A percentile compares a stretch with the other conserved stretches of the same genome.
Evolutionary conservation across 2,888 invertebrate species (phyloP).

Genomic region (Thecophora atra): DNA sequence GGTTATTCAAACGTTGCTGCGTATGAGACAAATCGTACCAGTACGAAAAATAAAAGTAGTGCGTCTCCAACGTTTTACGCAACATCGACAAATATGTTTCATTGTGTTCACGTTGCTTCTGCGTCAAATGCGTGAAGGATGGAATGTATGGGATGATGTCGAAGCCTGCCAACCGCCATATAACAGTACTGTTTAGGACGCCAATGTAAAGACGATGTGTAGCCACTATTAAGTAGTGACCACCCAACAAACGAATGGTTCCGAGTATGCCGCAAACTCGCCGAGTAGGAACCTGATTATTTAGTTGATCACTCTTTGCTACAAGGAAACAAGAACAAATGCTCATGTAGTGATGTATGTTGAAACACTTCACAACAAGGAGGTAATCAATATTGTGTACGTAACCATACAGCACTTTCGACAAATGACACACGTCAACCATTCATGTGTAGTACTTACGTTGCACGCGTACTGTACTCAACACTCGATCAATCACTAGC

Average conservation of each 20-base stretch:
- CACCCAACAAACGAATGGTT: slow-evolving; percentile 82
- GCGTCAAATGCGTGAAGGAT: slow-evolving; percentile 84
- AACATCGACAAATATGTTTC: slow-evolving; percentile 86
- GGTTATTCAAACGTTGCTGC: slow-evolving; percentile 85
- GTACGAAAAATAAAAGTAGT: slow-evolving; percentile 93
- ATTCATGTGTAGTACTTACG: slow-evolving; percentile 66
- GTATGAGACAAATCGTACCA: slow-evolving; percentile 93
- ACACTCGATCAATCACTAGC: slow-evolving; percentile 85
- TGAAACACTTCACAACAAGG: no score
- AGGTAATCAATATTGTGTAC: no score
- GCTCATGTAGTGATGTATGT: slow-evolving; percentile 37
- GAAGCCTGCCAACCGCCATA: slow-evolving; percentile 81
- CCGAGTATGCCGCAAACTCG: slow-evolving; percentile 91
- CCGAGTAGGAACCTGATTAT: slow-evolving; percentile 71
- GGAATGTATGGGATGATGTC: slow-evolving; percentile 88
- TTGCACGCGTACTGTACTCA: slow-evolving; percentile 76
- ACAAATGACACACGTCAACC: slow-evolving; percentile 12
- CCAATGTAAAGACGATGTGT: slow-evolving; percentile 84
- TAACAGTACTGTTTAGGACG: slow-evolving; percentile 79
- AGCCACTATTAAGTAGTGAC: slow-evolving; percentile 87
- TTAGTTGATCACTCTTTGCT: slow-evolving; percentile 73
- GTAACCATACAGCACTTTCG: not conserved
- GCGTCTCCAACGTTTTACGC: slow-evolving; percentile 81
- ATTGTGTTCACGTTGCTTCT: slow-evolving; percentile 85
- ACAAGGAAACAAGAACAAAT: slow-evolving; percentile 41